Evolutionary conservation across 2,888 invertebrate species (phyloP).

Genomic region (Hyalella azteca): DNA sequence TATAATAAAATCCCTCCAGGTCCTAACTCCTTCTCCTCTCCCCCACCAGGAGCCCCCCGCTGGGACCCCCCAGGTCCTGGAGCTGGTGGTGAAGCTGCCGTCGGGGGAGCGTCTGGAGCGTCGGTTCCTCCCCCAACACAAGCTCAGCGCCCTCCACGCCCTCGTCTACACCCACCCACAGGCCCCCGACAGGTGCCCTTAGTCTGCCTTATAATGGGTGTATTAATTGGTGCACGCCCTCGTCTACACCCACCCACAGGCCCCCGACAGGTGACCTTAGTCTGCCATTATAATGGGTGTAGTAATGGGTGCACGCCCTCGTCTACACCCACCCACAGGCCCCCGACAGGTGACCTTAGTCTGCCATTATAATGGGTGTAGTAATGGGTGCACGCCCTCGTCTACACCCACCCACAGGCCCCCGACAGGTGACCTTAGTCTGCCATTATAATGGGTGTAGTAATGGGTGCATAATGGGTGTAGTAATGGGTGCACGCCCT

Average conservation of each 20-base stretch:
- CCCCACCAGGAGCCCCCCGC: slow-evolving; percentile 73
- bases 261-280: slow-evolving; percentile 73
- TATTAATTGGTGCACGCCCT: no score
- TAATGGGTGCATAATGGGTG: not conserved
- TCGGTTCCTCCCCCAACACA: slow-evolving; percentile 80
- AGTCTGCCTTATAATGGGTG: no score
- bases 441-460: no score
- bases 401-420: slow-evolving; percentile 91
- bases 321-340: slow-evolving; percentile 94
- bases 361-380: no score
- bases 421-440: slow-evolving; percentile 71
- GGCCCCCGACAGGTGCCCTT: slow-evolving; percentile 73
- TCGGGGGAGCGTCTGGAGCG: slow-evolving; percentile 86
- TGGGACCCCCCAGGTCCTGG: slow-evolving; percentile 74
- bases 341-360: slow-evolving; percentile 71
- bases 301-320: no score
- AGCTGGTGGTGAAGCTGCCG: slow-evolving; percentile 89
- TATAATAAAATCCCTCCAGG: no score
- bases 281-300: no score
- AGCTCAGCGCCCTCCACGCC: slow-evolving; percentile 87
- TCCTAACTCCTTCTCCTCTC: not conserved
- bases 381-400: slow-evolving; percentile 75
- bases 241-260: slow-evolving; percentile 91
- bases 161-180: slow-evolving; percentile 94
- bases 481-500: slow-evolving; percentile 83